Evolutionary conservation across 2,888 invertebrate genomes (phyloP).

Genomic region (Exephanes ischioxanthus): DNA sequence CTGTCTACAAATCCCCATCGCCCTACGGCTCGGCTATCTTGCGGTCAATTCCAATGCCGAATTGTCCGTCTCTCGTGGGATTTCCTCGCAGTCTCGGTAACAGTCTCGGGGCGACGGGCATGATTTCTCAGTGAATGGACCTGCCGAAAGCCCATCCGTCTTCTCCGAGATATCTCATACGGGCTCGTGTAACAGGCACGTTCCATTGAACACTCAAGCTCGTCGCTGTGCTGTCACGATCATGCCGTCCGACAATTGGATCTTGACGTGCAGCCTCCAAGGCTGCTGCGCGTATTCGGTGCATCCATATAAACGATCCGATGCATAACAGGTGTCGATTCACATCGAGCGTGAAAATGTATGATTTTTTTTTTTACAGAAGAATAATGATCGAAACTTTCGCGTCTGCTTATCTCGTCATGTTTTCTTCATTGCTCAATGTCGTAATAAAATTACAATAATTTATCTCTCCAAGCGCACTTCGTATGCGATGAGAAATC

Average conservation of each 20-base stretch:
- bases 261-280: slow-evolving; percentile 36
- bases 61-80: slow-evolving; percentile 36
- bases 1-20: slow-evolving; percentile 60
- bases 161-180: slow-evolving; percentile 57
- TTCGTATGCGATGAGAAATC: no score
- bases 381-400: not conserved
- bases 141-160: slow-evolving; percentile 56
- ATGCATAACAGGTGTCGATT: not conserved
- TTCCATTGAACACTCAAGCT: slow-evolving; percentile 15
- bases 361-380: not conserved
- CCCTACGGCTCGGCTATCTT: slow-evolving; percentile 47
- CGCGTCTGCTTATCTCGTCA: no score
- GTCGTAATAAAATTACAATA: no score
- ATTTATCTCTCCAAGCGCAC: no score
- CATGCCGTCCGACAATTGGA: slow-evolving; percentile 72
- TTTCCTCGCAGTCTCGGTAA: slow-evolving; percentile 31
- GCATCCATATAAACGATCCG: not conserved
- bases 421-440: no score
- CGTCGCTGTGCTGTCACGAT: slow-evolving; percentile 29
- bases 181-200: slow-evolving; percentile 46
- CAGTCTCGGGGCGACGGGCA: slow-evolving; percentile 12
- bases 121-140: slow-evolving; percentile 53
- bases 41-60: slow-evolving; percentile 57
- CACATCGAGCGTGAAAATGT: not conserved
- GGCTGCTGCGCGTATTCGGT: not conserved